Evolutionary conservation across 2,797 vertebrate genomes (phyloP).

Genomic region (Gouania willdenowi): DNA sequence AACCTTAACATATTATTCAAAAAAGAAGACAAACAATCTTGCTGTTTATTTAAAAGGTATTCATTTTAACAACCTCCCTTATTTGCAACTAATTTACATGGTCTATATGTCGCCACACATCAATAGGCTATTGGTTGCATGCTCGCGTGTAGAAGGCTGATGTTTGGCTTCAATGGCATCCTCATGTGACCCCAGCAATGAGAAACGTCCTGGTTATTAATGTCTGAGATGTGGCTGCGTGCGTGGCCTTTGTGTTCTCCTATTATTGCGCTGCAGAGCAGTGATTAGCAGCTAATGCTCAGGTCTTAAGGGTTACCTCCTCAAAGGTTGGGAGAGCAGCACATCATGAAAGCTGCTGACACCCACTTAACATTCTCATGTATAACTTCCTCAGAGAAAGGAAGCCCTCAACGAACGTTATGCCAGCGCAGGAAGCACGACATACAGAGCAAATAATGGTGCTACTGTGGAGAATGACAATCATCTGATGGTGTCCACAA

Average conservation of each 20-base stretch:
- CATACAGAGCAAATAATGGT: conserved; percentile 31
- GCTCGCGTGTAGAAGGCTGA: too few species aligned
- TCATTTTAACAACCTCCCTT: too few species aligned
- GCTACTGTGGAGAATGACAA: conserved; percentile 10
- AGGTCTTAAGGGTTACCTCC: background rate
- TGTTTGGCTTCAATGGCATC: too few species aligned
- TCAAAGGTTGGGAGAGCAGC: background rate
- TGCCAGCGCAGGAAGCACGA: too few species aligned
- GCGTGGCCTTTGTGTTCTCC: background rate
- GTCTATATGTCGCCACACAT: too few species aligned
- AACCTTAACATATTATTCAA: too few species aligned
- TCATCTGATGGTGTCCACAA: conserved; percentile 47
- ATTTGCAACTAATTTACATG: too few species aligned
- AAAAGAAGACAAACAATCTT: too few species aligned
- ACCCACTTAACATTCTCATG: conserved; percentile 1
- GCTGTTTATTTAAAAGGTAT: too few species aligned
- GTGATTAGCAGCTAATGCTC: conserved; percentile 4
- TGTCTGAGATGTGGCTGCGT: background rate
- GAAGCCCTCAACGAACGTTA: too few species aligned
- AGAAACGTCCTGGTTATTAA: background rate
- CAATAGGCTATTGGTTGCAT: too few species aligned
- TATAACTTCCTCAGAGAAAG: conserved; percentile 3
- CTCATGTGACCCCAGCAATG: background rate
- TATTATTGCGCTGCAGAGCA: conserved; percentile 12
- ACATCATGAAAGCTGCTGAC: conserved; percentile 1